Percentiles rank a stretch among this genome's conserved stretches.
phyloP scores from a whole-genome alignment of 2,113 vertebrate species.

The Heterotis niloticus region DNA sequence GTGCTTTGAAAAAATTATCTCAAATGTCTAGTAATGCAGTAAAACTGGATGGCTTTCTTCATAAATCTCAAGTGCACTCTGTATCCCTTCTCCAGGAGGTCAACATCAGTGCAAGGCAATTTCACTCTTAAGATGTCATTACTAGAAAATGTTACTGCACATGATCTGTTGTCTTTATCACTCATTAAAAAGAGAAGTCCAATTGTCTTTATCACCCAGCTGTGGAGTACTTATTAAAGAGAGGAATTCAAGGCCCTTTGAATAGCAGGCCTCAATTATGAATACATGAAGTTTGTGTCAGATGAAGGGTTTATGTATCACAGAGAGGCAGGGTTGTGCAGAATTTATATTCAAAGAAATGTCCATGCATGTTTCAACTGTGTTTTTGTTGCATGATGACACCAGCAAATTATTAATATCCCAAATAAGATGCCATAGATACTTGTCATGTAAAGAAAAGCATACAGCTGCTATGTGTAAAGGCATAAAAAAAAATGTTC shows the following conservation, averaged over 20 bases:
- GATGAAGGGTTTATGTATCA: not conserved
- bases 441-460: not conserved
- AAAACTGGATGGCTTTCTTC: not conserved
- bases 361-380: not conserved
- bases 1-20: not conserved
- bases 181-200: not conserved
- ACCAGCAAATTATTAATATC: not conserved
- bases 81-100: not conserved
- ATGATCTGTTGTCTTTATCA: not conserved
- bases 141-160: not conserved
- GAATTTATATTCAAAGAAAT: not conserved
- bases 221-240: not conserved
- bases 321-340: not conserved
- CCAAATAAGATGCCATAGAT: not conserved
- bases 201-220: not conserved
- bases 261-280: not conserved
- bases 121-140: not conserved
- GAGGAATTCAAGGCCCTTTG: slow-evolving; percentile 5
- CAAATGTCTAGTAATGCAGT: not conserved
- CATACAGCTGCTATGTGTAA: no score
- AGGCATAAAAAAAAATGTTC: not conserved
- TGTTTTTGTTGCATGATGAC: not conserved
- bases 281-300: not conserved
- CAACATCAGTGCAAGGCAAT: slow-evolving; percentile 1
- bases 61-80: not conserved